Base-by-base conservation (phyloP, 2,797 vertebrate genomes). In the Manis pentadactyla region DNA sequence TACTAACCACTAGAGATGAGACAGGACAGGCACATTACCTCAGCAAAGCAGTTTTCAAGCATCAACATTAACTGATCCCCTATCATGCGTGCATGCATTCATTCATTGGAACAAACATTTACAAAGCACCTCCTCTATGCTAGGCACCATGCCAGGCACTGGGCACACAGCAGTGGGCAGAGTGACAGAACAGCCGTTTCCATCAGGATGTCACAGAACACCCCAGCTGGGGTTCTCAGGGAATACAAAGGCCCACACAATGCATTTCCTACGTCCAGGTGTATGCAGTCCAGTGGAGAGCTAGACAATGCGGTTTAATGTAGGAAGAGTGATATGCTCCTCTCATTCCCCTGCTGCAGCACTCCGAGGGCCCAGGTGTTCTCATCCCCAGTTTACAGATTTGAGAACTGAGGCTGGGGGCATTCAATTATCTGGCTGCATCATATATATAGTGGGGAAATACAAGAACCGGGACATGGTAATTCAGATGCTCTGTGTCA, bases 321-420 rank as follows among this genome's bases (percentile, higher is more conserved):
- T 15, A 78, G 17, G 27, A 39, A 27, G 57, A 59, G 2, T 13
- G 49, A 86, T 11, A 4, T 0, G 15, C 1, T 17, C 17, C 14
- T 5, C 27, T 79, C 37, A 61, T 59, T 46, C 31, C 19, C 69
- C 31, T 39, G 27, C 66, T 57, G 27, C 2, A 19, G 17, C 29
- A 37, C 4, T 7, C 25, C 21, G 5, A 68, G 31, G 68, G 23
- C 63, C 42, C 46, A 66, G 61, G 6, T 29, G 39, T 49, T 53
- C n/a, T 87, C 37, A 75, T 27, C 2, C 53, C 25, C n/a, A 27
- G 6, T 92, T 69, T 59, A 89, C 39, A 89, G 79, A 97, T 7
- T 17, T 23, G 61, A 63, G 46, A 79, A 63, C 0, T 2, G 46
- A 95, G 51, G 31, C 69, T 69, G 37, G 0, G 10, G 86, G 57